phyloP scores from a whole-genome alignment of 2,113 vertebrate species.

The Nycticebus coucang region DNA sequence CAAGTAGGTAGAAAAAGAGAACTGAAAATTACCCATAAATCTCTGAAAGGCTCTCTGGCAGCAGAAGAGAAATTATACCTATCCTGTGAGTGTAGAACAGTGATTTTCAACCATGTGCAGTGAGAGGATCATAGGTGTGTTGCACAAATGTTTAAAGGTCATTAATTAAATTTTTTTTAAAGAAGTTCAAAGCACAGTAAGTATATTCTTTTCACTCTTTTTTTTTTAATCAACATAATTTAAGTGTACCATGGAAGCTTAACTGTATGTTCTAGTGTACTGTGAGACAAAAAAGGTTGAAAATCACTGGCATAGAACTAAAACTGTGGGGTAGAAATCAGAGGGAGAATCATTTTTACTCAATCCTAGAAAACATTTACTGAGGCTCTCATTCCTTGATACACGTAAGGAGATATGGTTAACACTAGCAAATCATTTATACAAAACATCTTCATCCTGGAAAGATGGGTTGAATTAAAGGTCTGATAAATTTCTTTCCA shows the following conservation, averaged over 20 bases:
- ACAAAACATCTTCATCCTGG: not conserved
- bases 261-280: no score
- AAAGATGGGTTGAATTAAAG: not conserved
- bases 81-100: not conserved
- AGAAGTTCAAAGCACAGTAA: no score
- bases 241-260: no score
- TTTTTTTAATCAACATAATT: no score
- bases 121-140: no score
- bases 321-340: not conserved
- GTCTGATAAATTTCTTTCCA: slow-evolving; percentile 23
- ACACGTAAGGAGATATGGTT: not conserved
- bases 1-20: not conserved
- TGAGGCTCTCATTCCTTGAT: not conserved
- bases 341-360: not conserved
- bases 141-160: no score
- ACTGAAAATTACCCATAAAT: not conserved
- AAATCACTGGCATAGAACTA: not conserved
- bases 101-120: no score
- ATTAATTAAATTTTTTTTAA: no score
- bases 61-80: not conserved
- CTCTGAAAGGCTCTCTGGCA: not conserved
- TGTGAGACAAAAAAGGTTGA: no score
- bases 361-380: not conserved
- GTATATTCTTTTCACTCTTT: no score
- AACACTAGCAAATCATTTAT: not conserved